Conservation (phyloP, 2,888 invertebrate genomes). For the Ornithoptera priamus region DNA sequence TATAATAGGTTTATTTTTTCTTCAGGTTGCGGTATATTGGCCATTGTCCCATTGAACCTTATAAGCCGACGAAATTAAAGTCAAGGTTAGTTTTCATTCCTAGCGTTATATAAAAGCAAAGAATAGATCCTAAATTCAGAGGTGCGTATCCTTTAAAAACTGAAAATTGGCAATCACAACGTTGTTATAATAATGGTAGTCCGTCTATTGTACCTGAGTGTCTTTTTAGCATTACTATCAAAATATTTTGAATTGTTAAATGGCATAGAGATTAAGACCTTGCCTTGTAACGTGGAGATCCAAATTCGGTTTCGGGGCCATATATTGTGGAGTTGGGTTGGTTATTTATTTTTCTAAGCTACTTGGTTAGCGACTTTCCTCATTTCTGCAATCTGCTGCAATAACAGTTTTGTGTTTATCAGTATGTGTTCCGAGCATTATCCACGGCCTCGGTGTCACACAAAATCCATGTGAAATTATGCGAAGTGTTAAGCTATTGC, state of each 20-base stretch:
- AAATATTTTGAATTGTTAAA: too few relatives aligned
- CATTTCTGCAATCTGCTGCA: background rate
- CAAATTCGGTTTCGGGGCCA: too few relatives aligned
- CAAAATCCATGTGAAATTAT: background rate
- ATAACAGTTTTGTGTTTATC: background rate
- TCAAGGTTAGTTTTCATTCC: slow-evolving; percentile 36
- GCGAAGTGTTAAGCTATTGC: background rate
- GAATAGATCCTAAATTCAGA: background rate
- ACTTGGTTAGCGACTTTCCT: too few relatives aligned
- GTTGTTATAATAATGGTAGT: background rate
- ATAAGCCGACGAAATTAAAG: slow-evolving; percentile 32
- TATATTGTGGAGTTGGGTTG: too few relatives aligned
- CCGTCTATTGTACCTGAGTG: too few relatives aligned
- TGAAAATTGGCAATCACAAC: background rate
- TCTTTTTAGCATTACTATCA: too few relatives aligned
- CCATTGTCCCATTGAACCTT: slow-evolving; percentile 57
- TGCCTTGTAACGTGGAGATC: too few relatives aligned
- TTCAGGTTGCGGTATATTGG: slow-evolving; percentile 64
- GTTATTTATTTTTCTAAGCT: too few relatives aligned
- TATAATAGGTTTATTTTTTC: background rate
- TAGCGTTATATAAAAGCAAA: background rate
- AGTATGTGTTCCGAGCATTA: background rate
- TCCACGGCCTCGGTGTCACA: background rate
- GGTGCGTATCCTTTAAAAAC: background rate
- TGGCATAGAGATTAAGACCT: too few relatives aligned